phyloP scores from a whole-genome alignment of 1,140 invertebrate species.

The Drosophila quadrilineata region DNA sequence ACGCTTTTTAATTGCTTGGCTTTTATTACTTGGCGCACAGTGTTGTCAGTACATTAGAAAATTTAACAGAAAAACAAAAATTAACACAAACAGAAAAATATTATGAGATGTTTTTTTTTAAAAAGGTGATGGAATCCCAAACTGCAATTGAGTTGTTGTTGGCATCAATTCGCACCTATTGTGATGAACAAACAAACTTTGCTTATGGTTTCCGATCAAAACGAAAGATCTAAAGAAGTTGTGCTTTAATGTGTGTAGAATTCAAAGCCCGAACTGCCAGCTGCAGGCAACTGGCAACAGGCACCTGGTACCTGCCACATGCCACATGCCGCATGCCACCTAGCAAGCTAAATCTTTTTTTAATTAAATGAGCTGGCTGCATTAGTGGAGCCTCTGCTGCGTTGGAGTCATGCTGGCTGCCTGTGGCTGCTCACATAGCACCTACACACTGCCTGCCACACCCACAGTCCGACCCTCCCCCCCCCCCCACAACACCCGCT shows the following conservation, averaged over 20 bases:
- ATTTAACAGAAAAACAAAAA: neutral
- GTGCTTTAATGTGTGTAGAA: too few relatives aligned
- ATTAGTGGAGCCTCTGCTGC: slow-evolving; percentile 45
- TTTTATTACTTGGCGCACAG: slow-evolving; percentile 68
- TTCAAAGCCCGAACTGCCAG: neutral
- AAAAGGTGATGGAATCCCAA: too few relatives aligned
- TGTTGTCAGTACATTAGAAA: too few relatives aligned
- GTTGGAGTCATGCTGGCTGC: slow-evolving; percentile 3
- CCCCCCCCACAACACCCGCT: slow-evolving; percentile 11
- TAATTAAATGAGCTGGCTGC: slow-evolving; percentile 71
- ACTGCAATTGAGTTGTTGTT: too few relatives aligned
- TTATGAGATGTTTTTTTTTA: too few relatives aligned
- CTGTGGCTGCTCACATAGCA: slow-evolving; percentile 54
- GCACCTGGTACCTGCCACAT: neutral
- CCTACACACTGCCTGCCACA: slow-evolving; percentile 44
- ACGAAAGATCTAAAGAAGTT: too few relatives aligned
- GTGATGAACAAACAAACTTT: neutral
- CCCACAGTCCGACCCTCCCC: too few relatives aligned
- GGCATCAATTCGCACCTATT: slow-evolving; percentile 1
- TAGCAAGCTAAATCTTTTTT: slow-evolving; percentile 63
- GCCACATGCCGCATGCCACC: neutral
- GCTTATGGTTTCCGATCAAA: slow-evolving; percentile 6
- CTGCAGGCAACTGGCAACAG: too few relatives aligned
- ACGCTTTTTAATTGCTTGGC: slow-evolving; percentile 76
- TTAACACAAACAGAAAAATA: too few relatives aligned